Conservation (phyloP, 2,113 vertebrate species). For the Neolamprologus toae region DNA sequence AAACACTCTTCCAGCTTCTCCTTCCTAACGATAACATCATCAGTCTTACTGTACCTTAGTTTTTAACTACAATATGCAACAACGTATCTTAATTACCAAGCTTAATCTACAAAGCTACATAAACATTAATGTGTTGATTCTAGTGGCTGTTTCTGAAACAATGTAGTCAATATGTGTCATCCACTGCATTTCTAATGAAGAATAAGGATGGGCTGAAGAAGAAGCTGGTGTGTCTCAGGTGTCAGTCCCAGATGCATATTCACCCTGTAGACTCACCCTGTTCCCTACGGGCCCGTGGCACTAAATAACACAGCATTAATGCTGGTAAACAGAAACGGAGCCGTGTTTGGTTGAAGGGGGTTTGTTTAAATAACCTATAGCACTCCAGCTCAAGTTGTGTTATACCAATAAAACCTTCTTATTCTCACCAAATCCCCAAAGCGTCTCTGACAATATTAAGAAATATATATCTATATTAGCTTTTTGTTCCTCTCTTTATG, state of each 20-base stretch:
- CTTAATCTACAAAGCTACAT: neutral
- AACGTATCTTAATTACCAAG: neutral
- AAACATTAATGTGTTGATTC: neutral
- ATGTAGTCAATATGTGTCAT: conserved; percentile 18
- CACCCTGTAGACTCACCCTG: conserved; percentile 65
- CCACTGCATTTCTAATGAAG: conserved; percentile 1
- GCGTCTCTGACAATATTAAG: conserved; percentile 44
- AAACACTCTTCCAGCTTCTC: neutral
- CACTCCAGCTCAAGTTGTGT: conserved; percentile 13
- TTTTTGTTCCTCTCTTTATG: neutral
- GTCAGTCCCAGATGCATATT: conserved; percentile 83
- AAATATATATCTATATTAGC: neutral
- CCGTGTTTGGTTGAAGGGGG: conserved; percentile 18
- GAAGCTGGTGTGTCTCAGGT: conserved; percentile 75
- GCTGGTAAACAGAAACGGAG: conserved; percentile 36
- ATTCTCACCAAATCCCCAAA: conserved; percentile 54
- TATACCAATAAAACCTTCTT: conserved; percentile 52
- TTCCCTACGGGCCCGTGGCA: conserved; percentile 57
- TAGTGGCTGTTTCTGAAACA: conserved; percentile 16
- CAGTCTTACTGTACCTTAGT: neutral
- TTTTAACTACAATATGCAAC: neutral
- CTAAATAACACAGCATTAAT: conserved; percentile 57
- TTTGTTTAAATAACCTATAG: conserved; percentile 63
- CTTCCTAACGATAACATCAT: neutral
- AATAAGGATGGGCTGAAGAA: neutral